These are phyloP conservation scores for Drosophila tanythrix DNA, from an alignment of 2,888 invertebrate genomes.

Conservation along the genomic window DNA sequence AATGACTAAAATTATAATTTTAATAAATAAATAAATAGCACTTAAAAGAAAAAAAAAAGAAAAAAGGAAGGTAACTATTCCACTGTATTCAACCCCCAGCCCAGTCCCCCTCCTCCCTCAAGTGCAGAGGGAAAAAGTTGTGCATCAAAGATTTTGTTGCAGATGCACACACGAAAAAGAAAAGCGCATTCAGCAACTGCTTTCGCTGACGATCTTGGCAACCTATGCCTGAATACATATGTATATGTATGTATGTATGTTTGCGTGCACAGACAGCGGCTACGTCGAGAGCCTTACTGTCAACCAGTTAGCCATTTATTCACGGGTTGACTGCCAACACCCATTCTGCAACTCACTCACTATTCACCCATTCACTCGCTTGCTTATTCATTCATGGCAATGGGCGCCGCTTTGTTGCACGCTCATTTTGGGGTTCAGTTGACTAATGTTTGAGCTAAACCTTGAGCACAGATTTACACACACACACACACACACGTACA, in stretches of 20 bases:
- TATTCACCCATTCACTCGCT: constrained; percentile 41
- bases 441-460: constrained; percentile 72
- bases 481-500: constrained; percentile 6
- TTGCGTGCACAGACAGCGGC: constrained; percentile 8
- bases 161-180: constrained; percentile 40
- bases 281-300: constrained; percentile 41
- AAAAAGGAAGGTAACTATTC: neutral
- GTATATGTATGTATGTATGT: neutral
- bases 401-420: constrained; percentile 67
- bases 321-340: constrained; percentile 37
- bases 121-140: neutral
- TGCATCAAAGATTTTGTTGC: constrained; percentile 33
- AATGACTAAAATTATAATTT: neutral
- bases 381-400: constrained; percentile 54
- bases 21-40: too few relatives aligned
- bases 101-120: neutral
- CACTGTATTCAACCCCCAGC: neutral
- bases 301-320: constrained; percentile 57
- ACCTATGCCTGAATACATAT: constrained; percentile 1
- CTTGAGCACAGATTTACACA: constrained; percentile 56
- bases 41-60: too few relatives aligned
- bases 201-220: constrained; percentile 22
- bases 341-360: constrained; percentile 12
- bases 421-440: constrained; percentile 73
- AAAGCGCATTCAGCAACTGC: constrained; percentile 50